Evolutionary conservation across 2,888 invertebrate genomes (phyloP).

Genomic region (Pocota personata): DNA sequence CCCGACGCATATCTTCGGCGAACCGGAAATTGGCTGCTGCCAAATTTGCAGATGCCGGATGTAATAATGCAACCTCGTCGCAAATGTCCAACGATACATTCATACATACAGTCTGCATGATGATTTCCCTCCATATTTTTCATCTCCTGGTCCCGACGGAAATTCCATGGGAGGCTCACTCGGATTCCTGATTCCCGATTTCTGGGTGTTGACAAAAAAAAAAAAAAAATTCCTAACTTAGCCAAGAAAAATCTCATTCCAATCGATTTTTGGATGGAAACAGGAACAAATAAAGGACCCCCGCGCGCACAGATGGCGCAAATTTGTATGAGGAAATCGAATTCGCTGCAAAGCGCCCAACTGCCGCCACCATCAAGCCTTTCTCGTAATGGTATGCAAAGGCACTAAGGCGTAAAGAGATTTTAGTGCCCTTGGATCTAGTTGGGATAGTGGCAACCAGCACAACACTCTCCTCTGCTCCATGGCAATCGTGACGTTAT

Average conservation of each 20-base stretch:
- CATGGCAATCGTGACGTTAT: constrained; percentile 50
- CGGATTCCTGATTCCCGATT: constrained; percentile 39
- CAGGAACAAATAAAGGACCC: constrained; percentile 32
- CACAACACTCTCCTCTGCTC: constrained; percentile 6
- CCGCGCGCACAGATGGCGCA: constrained; percentile 28
- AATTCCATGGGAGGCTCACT: constrained; percentile 19
- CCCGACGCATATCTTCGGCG: constrained; percentile 38
- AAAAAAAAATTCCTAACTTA: not conserved
- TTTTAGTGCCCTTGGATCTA: constrained; percentile 24
- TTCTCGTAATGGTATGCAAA: constrained; percentile 19
- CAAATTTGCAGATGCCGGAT: constrained; percentile 65
- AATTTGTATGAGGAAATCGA: constrained; percentile 43
- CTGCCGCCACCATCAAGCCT: not conserved
- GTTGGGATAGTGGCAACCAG: constrained; percentile 6
- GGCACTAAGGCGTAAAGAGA: constrained; percentile 28
- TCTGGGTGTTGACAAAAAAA: not conserved
- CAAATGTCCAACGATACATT: constrained; percentile 24
- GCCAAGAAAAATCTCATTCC: constrained; percentile 52
- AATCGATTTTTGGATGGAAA: constrained; percentile 39
- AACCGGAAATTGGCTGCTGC: constrained; percentile 65
- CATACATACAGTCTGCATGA: constrained; percentile 15
- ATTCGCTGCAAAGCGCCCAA: constrained; percentile 12
- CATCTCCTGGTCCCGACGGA: constrained; percentile 41
- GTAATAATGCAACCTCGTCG: constrained; percentile 56
- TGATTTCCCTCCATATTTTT: constrained; percentile 44